phyloP scores from a whole-genome alignment of 2,797 vertebrate genomes.

The Falco peregrinus region DNA sequence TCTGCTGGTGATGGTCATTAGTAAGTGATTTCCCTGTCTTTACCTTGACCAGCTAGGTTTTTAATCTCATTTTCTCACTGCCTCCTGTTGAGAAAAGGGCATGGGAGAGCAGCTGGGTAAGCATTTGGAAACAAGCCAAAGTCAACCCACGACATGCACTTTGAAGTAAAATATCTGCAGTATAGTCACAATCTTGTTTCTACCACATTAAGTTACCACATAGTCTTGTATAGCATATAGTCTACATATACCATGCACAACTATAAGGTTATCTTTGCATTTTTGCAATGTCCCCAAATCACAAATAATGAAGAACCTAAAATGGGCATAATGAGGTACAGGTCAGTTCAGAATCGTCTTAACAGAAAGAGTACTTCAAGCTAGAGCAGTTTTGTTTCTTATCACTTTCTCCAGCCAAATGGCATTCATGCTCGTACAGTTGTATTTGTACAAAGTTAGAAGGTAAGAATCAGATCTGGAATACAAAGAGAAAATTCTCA shows the following conservation, averaged over 20 bases:
- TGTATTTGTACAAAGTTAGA: not conserved
- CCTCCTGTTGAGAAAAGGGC: not conserved
- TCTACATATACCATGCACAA: not conserved
- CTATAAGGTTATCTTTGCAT: not conserved
- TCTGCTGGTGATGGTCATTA: rapidly evolving
- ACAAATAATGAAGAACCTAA: not conserved
- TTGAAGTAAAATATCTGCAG: not conserved
- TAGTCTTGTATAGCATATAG: not conserved
- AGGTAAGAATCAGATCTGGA: not conserved
- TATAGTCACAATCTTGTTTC: not conserved
- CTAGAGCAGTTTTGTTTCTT: not conserved
- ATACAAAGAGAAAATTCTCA: not conserved
- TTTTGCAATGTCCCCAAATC: not conserved
- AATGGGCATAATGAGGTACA: not conserved
- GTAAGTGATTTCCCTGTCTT: not conserved
- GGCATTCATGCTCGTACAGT: not conserved
- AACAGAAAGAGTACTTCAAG: not conserved
- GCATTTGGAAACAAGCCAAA: not conserved
- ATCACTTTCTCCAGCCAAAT: not conserved
- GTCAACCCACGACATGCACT: not conserved
- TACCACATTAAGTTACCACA: not conserved
- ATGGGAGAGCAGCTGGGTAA: not conserved
- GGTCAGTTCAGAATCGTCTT: not conserved
- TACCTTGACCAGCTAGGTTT: not conserved
- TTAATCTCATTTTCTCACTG: not conserved